Base-by-base conservation (phyloP, 2,888 invertebrate genomes). In the Troilus luridus region DNA sequence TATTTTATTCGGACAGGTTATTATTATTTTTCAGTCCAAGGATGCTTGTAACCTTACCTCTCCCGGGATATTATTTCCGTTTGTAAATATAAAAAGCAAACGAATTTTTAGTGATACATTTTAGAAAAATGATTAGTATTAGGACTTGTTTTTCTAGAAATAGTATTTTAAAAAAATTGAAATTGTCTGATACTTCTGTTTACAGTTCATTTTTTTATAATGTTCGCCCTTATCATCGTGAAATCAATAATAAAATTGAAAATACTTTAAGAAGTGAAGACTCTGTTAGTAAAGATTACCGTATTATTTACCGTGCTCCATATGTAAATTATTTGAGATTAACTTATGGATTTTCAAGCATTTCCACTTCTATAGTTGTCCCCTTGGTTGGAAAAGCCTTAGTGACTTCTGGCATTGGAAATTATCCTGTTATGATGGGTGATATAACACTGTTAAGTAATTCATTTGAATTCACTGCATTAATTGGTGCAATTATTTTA, bases 271-370 rank as follows among this genome's bases (percentile, higher is more conserved):
- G 59, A 77, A 72, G 24, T 24, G 58, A 77, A 90, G 90, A 90
- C 24, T 58, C 24, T 21, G 24, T 90, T 14, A 14, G n/a, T 27
- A 27, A 58, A 56, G 59, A 77, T 27, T 90, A 10, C 27, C 54
- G 56, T 54, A 27, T 90, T 10, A 59, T 90, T 90, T 90, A 90
- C 19, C 64, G 90, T 24, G 90, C 90, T 24, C 90, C 90, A n/a
- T 77, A 58, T 90, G 90, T 72, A 24, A 72, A 27, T 14, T 90
- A 90, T 90, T 11, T 67, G 17, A 77, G 24, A 19, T 1, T 58
- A 1, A 10, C 8, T 77, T 90, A 90, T 90, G 90, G 56, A 77
- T 27, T 90, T 12, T 58, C 90, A 14, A 56, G 21, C 11, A 17
- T 90, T 17, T 59, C 90, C 8, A 17, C 77, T 54, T 58, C 77